A percentile compares a stretch with the other conserved stretches of the same genome.
Conservation (phyloP, 64 coral and sea anemone species). For the Actinia equina region DNA sequence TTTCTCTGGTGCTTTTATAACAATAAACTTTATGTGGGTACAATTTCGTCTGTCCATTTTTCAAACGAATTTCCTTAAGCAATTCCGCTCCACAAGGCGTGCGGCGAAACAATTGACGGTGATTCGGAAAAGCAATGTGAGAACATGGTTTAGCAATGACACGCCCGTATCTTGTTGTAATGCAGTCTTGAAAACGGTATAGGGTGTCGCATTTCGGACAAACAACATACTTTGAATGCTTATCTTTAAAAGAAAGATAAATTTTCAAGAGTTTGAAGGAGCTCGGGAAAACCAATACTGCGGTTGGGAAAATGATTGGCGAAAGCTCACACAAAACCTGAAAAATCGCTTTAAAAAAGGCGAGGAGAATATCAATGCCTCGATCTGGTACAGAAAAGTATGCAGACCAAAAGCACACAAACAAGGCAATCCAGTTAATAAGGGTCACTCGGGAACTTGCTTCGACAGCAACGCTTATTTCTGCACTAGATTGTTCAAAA, state of each 20-base stretch:
- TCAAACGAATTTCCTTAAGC: conserved; percentile 47
- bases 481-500: conserved; percentile 26
- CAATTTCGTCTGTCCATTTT: conserved; percentile 36
- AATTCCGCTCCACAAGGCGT: conserved; percentile 43
- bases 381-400: conserved; percentile 44
- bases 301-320: conserved; percentile 26
- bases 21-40: conserved; percentile 57
- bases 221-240: conserved; percentile 22
- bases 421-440: conserved; percentile 30
- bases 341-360: conserved; percentile 51
- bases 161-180: not conserved
- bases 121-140: conserved; percentile 20
- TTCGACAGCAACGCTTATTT: conserved; percentile 7
- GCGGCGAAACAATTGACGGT: conserved; percentile 34
- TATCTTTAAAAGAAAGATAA: conserved; percentile 44
- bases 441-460: conserved; percentile 27
- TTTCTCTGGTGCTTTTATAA: conserved; percentile 24
- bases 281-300: conserved; percentile 35
- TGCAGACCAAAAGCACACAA: conserved; percentile 59
- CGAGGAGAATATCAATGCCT: conserved; percentile 55
- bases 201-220: conserved; percentile 25
- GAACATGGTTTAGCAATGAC: conserved; percentile 25
- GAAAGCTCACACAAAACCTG: conserved; percentile 20
- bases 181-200: conserved; percentile 27
- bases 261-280: too few species aligned